These are phyloP conservation scores for Hemistola chrysoprasaria DNA, from an alignment of 2,888 invertebrate species.

Conservation along the genomic window DNA sequence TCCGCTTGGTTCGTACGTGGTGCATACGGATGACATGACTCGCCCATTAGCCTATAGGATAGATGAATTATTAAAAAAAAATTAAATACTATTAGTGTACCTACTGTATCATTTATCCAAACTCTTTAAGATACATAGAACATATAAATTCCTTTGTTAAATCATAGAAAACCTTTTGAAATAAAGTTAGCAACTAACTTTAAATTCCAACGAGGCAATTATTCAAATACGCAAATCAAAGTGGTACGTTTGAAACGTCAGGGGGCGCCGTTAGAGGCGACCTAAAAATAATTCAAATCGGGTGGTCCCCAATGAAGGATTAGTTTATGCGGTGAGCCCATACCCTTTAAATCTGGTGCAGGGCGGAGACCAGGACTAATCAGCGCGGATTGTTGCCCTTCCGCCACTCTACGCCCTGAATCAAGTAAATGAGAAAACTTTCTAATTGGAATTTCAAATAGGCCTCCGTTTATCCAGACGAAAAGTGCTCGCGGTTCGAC, in stretches of 20 bases:
- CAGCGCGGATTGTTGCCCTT: conserved; percentile 78
- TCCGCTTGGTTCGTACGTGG: too few relatives aligned
- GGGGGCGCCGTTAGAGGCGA: conserved; percentile 36
- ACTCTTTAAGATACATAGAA: not conserved
- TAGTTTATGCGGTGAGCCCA: conserved; percentile 66
- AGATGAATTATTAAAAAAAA: too few relatives aligned
- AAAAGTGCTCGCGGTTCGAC: conserved; percentile 67
- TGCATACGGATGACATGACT: too few relatives aligned
- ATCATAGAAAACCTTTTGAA: conserved; percentile 11
- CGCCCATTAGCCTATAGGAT: too few relatives aligned
- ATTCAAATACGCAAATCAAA: conserved; percentile 33
- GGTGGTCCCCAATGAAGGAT: conserved; percentile 59
- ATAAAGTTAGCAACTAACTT: conserved; percentile 25
- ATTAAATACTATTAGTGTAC: too few relatives aligned
- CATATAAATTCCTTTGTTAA: conserved; percentile 1
- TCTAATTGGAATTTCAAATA: conserved; percentile 82
- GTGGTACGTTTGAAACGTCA: conserved; percentile 37
- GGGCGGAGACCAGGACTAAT: conserved; percentile 71
- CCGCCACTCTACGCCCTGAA: conserved; percentile 74
- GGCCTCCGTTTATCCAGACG: conserved; percentile 74
- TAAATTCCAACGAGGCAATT: conserved; percentile 30
- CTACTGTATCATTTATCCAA: too few relatives aligned
- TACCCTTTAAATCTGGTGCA: conserved; percentile 72
- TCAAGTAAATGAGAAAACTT: conserved; percentile 82
- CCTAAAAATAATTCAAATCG: conserved; percentile 60